Evolutionary conservation across 2,888 invertebrate species (phyloP).

Genomic region (Choristoneura rosaceana): DNA sequence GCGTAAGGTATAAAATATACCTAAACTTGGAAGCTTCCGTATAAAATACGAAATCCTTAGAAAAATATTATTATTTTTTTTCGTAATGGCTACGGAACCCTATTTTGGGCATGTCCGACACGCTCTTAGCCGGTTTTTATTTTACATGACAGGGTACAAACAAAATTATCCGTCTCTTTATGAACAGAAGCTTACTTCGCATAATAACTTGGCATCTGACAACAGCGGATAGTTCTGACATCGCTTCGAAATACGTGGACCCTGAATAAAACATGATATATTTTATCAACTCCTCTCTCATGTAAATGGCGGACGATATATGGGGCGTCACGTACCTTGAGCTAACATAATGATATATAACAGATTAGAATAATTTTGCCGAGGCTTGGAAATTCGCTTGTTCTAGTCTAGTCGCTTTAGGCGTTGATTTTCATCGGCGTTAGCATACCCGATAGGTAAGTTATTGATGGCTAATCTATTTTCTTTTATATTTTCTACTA

Average conservation of each 20-base stretch:
- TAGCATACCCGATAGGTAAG: neutral
- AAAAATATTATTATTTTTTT: no score
- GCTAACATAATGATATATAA: conserved; percentile 37
- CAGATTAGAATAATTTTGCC: conserved; percentile 38
- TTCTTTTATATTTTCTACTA: neutral
- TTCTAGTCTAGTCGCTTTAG: neutral
- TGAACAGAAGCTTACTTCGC: neutral
- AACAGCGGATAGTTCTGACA: conserved; percentile 17
- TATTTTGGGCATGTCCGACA: no score
- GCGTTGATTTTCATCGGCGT: neutral
- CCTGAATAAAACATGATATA: conserved; percentile 42
- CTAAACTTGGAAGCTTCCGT: no score
- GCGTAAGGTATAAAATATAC: no score
- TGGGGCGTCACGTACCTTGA: conserved; percentile 34
- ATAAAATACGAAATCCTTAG: no score
- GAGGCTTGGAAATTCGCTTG: neutral
- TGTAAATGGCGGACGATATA: conserved; percentile 39
- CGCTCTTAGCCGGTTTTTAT: no score
- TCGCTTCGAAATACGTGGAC: conserved; percentile 6
- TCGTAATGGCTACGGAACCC: no score
- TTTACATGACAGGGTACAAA: no score
- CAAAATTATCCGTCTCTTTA: no score
- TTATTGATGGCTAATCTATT: neutral
- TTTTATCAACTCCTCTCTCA: conserved; percentile 34
- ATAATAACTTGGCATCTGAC: neutral